Conservation (phyloP, 2,113 vertebrate genomes). For the Mohoua ochrocephala region DNA sequence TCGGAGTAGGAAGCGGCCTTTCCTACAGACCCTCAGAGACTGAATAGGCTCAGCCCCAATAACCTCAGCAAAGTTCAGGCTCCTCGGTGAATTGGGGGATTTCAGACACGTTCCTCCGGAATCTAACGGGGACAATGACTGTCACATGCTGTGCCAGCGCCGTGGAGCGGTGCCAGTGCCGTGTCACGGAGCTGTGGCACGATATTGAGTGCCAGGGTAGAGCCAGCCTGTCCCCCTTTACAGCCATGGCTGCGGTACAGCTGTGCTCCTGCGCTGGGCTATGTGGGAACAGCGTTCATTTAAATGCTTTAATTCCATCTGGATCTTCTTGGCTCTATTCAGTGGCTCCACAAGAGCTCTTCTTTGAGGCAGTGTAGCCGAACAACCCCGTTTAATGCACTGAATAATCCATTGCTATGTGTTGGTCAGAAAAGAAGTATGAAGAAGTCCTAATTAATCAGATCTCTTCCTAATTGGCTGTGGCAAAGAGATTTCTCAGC, state of each 20-base stretch:
- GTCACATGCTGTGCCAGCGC: not conserved
- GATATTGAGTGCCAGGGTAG: not conserved
- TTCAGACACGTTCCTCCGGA: not conserved
- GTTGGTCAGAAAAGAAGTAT: not conserved
- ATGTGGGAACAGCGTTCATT: not conserved
- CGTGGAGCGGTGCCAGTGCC: not conserved
- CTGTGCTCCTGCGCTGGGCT: not conserved
- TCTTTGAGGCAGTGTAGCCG: not conserved
- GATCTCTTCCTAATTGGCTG: conserved; percentile 23
- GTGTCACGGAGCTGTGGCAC: not conserved
- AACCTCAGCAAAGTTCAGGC: not conserved
- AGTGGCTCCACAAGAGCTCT: not conserved
- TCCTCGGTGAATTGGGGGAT: not conserved
- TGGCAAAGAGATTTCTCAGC: not conserved
- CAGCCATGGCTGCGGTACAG: not conserved
- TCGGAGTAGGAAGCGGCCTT: not conserved
- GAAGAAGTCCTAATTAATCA: conserved; percentile 41
- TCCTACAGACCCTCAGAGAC: not conserved
- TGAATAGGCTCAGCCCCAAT: not conserved
- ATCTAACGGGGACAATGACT: not conserved
- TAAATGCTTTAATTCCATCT: conserved; percentile 15
- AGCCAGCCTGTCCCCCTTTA: not conserved
- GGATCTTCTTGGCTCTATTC: not conserved
- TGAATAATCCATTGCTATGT: not conserved
- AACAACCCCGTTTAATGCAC: not conserved